A percentile compares a stretch with the other conserved stretches of the same genome.
Conservation (phyloP, 1,140 invertebrate species). For the Atta texana region DNA sequence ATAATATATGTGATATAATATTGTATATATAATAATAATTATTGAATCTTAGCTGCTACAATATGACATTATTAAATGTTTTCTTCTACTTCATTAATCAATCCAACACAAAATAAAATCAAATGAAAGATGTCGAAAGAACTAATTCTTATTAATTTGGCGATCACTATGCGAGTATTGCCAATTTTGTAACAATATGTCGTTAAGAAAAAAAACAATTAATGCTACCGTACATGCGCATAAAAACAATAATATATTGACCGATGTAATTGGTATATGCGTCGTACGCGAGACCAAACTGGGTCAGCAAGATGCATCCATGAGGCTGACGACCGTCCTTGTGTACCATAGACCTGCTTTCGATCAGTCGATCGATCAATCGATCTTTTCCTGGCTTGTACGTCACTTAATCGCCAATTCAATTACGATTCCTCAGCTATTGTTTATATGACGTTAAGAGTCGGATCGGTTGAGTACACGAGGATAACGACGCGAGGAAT, state of each 20-base stretch:
- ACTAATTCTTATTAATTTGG: background rate
- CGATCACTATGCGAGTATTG: background rate
- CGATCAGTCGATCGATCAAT: slow-evolving; percentile 57
- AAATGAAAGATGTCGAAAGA: background rate
- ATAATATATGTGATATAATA: too few relatives aligned
- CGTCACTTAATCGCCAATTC: background rate
- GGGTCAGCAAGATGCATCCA: slow-evolving; percentile 72
- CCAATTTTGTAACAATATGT: background rate
- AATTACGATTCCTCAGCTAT: background rate
- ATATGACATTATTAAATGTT: slow-evolving; percentile 4
- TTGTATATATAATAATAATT: background rate
- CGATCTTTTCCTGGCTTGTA: slow-evolving; percentile 54
- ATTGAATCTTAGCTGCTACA: background rate
- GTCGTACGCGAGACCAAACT: slow-evolving; percentile 65
- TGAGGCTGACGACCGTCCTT: slow-evolving; percentile 77
- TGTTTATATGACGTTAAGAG: slow-evolving; percentile 9
- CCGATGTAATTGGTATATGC: slow-evolving; percentile 63
- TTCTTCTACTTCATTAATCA: too few relatives aligned
- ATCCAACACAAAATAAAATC: background rate
- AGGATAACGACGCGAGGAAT: too few relatives aligned
- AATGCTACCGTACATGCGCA: background rate
- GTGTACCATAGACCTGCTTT: slow-evolving; percentile 63
- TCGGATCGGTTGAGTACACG: background rate
- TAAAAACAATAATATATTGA: slow-evolving; percentile 56
- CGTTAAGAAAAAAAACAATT: slow-evolving; percentile 42